Percentiles rank a stretch among this genome's conserved stretches.
phyloP scores from a whole-genome alignment of 1,140 invertebrate genomes.

The Conus betulinus region DNA sequence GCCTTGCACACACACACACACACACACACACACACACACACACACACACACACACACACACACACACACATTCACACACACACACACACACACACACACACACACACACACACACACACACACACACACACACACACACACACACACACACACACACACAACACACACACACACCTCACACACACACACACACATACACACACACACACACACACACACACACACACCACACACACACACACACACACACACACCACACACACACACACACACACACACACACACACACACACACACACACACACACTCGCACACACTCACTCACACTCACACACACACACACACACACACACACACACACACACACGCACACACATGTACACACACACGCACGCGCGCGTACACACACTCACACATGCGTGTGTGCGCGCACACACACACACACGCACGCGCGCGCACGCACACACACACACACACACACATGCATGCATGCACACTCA shows the following conservation, averaged over 20 bases:
- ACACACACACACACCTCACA: too few relatives aligned
- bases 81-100: neutral
- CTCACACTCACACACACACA: too few relatives aligned
- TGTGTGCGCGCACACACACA: neutral
- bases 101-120: slow-evolving; percentile 13
- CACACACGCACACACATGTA: neutral
- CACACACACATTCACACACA: neutral
- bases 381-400: neutral
- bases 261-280: neutral
- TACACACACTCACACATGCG: too few relatives aligned
- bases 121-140: neutral
- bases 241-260: neutral
- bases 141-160: too few relatives aligned
- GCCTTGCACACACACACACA: neutral
- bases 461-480: neutral
- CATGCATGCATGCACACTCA: neutral
- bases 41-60: neutral
- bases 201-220: neutral
- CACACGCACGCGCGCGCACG: neutral
- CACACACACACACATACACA: neutral
- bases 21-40: neutral
- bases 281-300: slow-evolving; percentile 4
- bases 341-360: too few relatives aligned
- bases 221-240: neutral
- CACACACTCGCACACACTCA: neutral